Base-by-base conservation (phyloP, 2,113 vertebrate genomes). In the Rissa tridactyla region DNA sequence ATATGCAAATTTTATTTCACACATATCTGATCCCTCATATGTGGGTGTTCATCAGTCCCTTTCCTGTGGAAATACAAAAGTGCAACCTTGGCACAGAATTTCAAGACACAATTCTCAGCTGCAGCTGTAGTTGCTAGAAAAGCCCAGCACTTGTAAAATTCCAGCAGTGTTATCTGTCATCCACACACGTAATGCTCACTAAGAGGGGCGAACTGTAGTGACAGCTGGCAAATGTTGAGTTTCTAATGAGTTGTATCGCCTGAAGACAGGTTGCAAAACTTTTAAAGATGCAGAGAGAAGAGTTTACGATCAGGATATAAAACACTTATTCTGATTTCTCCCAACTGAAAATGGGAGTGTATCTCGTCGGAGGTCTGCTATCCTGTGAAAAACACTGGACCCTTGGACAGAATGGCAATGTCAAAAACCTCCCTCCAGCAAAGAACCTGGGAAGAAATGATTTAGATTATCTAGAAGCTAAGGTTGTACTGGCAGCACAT, bases 221-320 rank as follows among this genome's bases (percentile, higher is more conserved):
- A 95, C 92, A 95, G 85, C 68, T 92, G 94, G 96, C 58, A 88
- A 83, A 83, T 78, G 76, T 17, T 76, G 61, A 72, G 66, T 61
- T 94, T 94, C 91, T 94, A 94, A 94, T 89, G 83, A 95, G 54
- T 27, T 73, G 42, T 40, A 79, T 60, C 77, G 83, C 90, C 92
- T 82, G 79, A 82, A 86, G 81, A 84, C 66, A 92, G 78, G 73
- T 44, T 91, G 79, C 62, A 72, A 87, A 95, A 91, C 62, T 89
- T 94, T 38, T 69, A 80, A 72, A 85, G 82, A 70, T 32, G 36
- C 70, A 90, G 73, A 47, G 49, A 68, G 68, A 54, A 51, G 60
- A 80, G 26, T 85, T 87, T 76, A 69, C 30, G 49, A 70, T 57
- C 49, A 57, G 34, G 54, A 73, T 54, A 77, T 49, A 61, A 76